Base-by-base conservation (phyloP, 1,140 invertebrate genomes). In the Pantala flavescens region DNA sequence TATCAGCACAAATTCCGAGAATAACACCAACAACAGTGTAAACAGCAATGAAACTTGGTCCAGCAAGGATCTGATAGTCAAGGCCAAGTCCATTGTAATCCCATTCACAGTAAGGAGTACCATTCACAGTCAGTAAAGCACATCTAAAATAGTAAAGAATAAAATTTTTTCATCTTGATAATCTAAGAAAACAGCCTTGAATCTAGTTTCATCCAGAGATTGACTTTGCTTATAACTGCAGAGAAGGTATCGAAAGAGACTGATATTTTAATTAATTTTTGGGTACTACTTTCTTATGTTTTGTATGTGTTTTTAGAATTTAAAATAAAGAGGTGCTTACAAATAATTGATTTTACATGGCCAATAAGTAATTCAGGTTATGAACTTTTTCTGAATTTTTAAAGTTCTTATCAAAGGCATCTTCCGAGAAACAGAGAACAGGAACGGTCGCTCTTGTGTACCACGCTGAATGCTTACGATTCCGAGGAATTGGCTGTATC, bases 11-110 rank as follows among this genome's bases (percentile, higher is more conserved):
- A 71, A 94, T 86, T n/a, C 94, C 94, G 77, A 97, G 86, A 74
- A 93, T 85, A 12, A 97, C 89, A 1, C 94, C 94, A 21, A 90
- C 88, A 28, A 97, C 85, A 0, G 95, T 97, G 82, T 93, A 97
- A 24, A 96, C 91, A 12, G 93, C 89, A 78, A 97, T 96, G 82
- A 96, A 97, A 77, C 91, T 91, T 0, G 95, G 95, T 0, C 95
- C 95, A 0, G 95, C 95, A 49, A 97, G 82, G 77, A 97, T 89
- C 84, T 97, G 95, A 83, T 97, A 97, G 78, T 96, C 92, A 42
- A 96, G 84, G 0, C 95, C 95, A 63, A 96, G 85, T 0, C 95
- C 95, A 82, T 95, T 96, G 85, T 95, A 95, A 80, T 93, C 91
- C 93, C 94, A 97, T 79, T 94, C 91, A 81, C 95, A 97, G 78